Conservation (phyloP, 2,113 vertebrate genomes). For the Colistium nudipinnis region DNA sequence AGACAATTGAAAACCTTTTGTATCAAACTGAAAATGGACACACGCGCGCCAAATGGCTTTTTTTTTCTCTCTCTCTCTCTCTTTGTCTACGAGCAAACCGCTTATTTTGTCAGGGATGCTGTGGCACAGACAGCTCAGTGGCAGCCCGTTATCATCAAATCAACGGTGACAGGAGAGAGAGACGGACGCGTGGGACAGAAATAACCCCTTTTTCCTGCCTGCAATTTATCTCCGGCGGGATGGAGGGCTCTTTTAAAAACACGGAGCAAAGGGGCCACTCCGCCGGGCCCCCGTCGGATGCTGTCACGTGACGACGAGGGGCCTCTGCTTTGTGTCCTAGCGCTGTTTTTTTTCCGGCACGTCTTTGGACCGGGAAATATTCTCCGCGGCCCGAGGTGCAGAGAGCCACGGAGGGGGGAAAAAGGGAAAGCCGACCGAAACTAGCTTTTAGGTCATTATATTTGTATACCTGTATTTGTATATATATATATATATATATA, state of each 20-base stretch:
- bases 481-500: too few relatives aligned
- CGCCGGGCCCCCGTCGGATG: conserved; percentile 60
- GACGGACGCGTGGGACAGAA: conserved; percentile 66
- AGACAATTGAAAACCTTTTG: conserved; percentile 68
- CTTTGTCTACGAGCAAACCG: conserved; percentile 53
- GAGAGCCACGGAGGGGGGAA: not conserved
- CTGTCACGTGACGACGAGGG: conserved; percentile 53
- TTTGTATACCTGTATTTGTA: too few relatives aligned
- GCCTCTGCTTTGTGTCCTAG: conserved; percentile 72
- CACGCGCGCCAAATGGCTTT: conserved; percentile 37
- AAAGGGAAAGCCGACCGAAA: too few relatives aligned
- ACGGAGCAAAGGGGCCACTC: conserved; percentile 62
- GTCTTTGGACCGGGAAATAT: conserved; percentile 64
- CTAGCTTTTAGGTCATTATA: not conserved
- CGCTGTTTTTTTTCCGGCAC: conserved; percentile 55
- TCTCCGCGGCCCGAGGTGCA: conserved; percentile 32
- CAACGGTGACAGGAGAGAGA: conserved; percentile 73
- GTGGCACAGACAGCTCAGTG: conserved; percentile 45
- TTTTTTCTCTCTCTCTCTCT: conserved; percentile 3
- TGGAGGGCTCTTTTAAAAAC: conserved; percentile 61
- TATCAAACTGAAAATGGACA: conserved; percentile 54
- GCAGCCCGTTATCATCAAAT: conserved; percentile 75
- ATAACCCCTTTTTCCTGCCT: conserved; percentile 66
- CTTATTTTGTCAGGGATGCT: conserved; percentile 60
- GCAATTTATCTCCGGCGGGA: conserved; percentile 65